A percentile compares a stretch with the other conserved stretches of the same genome.
Conservation (phyloP, 2,113 vertebrate genomes). For the Xyliphius kryptos region DNA sequence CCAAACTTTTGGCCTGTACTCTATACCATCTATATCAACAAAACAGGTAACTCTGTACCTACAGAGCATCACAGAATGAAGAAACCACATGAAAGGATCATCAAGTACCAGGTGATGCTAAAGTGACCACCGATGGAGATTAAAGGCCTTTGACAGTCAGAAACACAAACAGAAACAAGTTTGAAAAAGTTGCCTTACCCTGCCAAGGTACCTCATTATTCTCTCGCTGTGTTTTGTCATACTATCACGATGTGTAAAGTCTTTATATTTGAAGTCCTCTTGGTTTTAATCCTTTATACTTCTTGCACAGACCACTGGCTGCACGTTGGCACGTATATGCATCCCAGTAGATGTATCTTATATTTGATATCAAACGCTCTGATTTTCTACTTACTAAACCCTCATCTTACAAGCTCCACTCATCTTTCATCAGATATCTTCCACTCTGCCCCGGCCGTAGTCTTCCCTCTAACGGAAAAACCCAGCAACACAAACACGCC, state of each 20-base stretch:
- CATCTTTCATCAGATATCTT: background rate
- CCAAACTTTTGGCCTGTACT: no score
- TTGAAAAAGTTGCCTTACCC: slow-evolving; percentile 42
- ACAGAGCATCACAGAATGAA: no score
- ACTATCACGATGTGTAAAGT: slow-evolving; percentile 32
- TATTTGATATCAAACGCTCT: background rate
- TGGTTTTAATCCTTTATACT: slow-evolving; percentile 12
- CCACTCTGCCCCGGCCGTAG: background rate
- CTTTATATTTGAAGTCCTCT: slow-evolving; percentile 1
- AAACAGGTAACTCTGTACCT: no score
- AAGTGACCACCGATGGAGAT: no score
- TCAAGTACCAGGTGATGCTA: no score
- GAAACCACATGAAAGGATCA: no score
- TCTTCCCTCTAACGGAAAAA: slow-evolving; percentile 13
- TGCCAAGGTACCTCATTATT: slow-evolving; percentile 49
- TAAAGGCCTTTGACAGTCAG: background rate
- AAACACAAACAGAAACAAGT: slow-evolving; percentile 11
- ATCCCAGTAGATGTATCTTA: slow-evolving; percentile 2
- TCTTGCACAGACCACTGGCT: slow-evolving; percentile 7
- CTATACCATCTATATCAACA: no score
- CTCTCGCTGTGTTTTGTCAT: slow-evolving; percentile 30
- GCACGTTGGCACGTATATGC: background rate
- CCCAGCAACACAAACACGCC: background rate
- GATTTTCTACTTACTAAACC: slow-evolving; percentile 7
- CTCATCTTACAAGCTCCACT: background rate